These are phyloP conservation scores for Pomacea maculata DNA, from an alignment of 1,140 invertebrate genomes.

Conservation along the genomic window DNA sequence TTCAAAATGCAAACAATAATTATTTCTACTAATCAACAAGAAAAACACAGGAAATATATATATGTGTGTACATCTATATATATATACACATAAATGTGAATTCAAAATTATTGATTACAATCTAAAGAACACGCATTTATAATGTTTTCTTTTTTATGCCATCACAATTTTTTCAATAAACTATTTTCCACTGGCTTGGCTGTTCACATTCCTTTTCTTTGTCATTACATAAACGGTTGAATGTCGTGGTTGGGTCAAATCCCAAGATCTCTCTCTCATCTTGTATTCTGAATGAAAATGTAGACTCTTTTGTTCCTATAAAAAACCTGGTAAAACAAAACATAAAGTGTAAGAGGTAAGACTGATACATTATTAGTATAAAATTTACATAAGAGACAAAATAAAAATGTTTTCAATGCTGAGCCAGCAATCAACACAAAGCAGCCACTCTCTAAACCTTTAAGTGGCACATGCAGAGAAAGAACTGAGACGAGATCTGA, in stretches of 20 bases:
- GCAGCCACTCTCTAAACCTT: neutral
- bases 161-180: neutral
- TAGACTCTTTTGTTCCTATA: constrained; percentile 92
- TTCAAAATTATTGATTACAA: neutral
- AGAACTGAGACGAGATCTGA: too few species aligned
- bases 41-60: too few species aligned
- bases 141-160: too few species aligned
- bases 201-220: constrained; percentile 59
- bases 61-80: neutral
- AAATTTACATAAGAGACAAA: too few species aligned
- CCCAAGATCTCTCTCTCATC: constrained; percentile 96
- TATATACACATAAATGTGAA: neutral
- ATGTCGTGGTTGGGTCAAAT: constrained; percentile 82
- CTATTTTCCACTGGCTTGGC: constrained; percentile 29
- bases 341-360: neutral
- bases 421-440: too few species aligned
- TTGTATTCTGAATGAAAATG: constrained; percentile 95
- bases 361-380: too few species aligned
- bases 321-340: constrained; percentile 74
- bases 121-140: neutral
- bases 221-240: constrained; percentile 84
- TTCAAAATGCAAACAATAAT: too few species aligned
- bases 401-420: too few species aligned
- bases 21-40: too few species aligned
- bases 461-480: neutral